Percentiles rank a stretch among this genome's conserved stretches.
phyloP scores from a whole-genome alignment of 2,113 vertebrate species.

The Chamaea fasciata region DNA sequence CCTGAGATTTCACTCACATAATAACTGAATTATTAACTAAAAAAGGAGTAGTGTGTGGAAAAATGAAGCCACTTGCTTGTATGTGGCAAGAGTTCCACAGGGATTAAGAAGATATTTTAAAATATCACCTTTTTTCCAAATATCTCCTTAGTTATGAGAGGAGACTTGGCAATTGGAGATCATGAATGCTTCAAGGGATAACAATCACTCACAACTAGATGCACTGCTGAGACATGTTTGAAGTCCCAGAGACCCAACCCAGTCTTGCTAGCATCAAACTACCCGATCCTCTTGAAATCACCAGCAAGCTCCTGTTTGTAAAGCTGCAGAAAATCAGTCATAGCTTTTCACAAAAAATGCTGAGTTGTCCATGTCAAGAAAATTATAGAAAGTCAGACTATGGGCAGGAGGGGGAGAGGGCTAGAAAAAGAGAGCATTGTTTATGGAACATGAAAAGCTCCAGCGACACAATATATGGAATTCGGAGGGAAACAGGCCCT shows the following conservation, averaged over 20 bases:
- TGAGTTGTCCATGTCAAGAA: slow-evolving; percentile 62
- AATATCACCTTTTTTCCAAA: slow-evolving; percentile 13
- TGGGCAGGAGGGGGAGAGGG: slow-evolving; percentile 37
- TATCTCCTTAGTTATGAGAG: not conserved
- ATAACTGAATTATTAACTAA: slow-evolving; percentile 25
- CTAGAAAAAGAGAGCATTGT: slow-evolving; percentile 64
- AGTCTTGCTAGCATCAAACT: not conserved
- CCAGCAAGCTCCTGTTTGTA: slow-evolving; percentile 22
- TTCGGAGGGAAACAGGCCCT: slow-evolving; percentile 48
- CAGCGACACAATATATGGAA: slow-evolving; percentile 69
- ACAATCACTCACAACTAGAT: not conserved
- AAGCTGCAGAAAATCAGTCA: slow-evolving; percentile 65
- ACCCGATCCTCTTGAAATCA: slow-evolving; percentile 32
- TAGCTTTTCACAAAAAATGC: slow-evolving; percentile 56
- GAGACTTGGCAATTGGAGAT: not conserved
- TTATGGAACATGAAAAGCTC: slow-evolving; percentile 68
- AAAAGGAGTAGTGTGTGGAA: not conserved
- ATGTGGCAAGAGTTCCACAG: not conserved
- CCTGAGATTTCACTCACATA: slow-evolving; percentile 1
- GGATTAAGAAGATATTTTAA: slow-evolving; percentile 22
- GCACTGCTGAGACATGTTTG: not conserved
- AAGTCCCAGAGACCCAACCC: not conserved
- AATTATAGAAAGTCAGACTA: slow-evolving; percentile 57
- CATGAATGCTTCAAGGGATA: not conserved
- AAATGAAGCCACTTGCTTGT: slow-evolving; percentile 16